Base-by-base conservation (phyloP, 2,888 invertebrate genomes). In the Caenorhabditis japonica region DNA sequence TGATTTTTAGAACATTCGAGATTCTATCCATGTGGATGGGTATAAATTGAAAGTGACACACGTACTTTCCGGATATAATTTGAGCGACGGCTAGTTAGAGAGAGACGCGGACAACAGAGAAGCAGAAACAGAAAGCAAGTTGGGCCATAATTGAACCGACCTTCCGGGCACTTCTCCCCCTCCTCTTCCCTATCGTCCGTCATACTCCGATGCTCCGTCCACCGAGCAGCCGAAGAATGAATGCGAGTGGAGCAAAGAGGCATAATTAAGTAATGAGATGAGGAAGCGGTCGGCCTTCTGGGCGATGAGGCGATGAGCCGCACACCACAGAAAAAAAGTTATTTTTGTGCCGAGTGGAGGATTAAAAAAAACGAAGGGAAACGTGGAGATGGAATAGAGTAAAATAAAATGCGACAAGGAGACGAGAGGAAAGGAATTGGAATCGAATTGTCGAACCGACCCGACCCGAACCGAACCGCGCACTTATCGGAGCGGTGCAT, bases 231-330 rank as follows among this genome's bases (percentile, higher is more conserved):
- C 39, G 25, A 53, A 56, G 41, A 55, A 69, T 59, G 69, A 59
- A 70, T 56, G 64, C 60, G 70, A 61, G 59, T 59, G 59, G 70
- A 75, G 64, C 58, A 62, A 58, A 58, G 68, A 44, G 53, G 58
- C 74, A 74, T 74, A 74, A 74, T 74, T 74, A 74, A 74, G 68
- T 74, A 74, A 74, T 74, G 74, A 74, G 74, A 72, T 72, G 64
- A 61, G 66, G 47, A 49, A 55, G 43, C 47, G 36, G 39, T n/a
- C n/a, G n/a, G n/a, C n/a, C n/a, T n/a, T n/a, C n/a, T n/a, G n/a
- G n/a, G n/a, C n/a, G n/a, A 73, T 73, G 73, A 73, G 73, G 64
- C 64, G 64, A 60, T 59, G 41, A 49, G 44, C 34, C 47, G 27
- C 30, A 34, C 25, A 17, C 30, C 33, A 34, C 25, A 30, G 10